Evolutionary conservation across 2,113 vertebrate genomes (phyloP).

Genomic region (Hippocampus abdominalis): DNA sequence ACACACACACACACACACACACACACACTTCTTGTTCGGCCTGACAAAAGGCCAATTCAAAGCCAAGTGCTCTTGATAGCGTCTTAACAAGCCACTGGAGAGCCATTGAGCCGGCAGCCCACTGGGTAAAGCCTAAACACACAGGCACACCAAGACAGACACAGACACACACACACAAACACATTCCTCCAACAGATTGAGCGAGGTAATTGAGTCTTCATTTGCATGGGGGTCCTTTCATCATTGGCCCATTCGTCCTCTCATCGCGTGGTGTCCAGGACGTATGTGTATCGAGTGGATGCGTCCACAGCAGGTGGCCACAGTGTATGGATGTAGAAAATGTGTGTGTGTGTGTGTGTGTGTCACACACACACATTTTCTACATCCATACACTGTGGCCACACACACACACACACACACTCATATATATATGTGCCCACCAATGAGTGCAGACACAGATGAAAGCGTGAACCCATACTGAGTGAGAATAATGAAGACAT

Average conservation of each 20-base stretch:
- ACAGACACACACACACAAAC: conserved; percentile 35
- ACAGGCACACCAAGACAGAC: conserved; percentile 3
- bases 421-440: no score
- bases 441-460: conserved; percentile 36
- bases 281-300: conserved; percentile 36
- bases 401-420: no score
- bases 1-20: conserved; percentile 11
- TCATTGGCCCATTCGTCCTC: conserved; percentile 44
- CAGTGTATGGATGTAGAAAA: conserved; percentile 4
- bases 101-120: conserved; percentile 81
- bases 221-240: conserved; percentile 82
- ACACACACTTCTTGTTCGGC: conserved; percentile 15
- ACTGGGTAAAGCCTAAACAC: conserved; percentile 65
- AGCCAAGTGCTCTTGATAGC: conserved; percentile 92
- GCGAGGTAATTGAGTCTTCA: conserved; percentile 88
- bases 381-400: no score
- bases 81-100: conserved; percentile 96
- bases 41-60: conserved; percentile 92
- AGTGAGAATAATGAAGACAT: conserved; percentile 1
- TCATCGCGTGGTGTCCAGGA: conserved; percentile 28
- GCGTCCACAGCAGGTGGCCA: conserved; percentile 43
- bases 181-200: conserved; percentile 87
- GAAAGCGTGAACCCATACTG: conserved; percentile 38
- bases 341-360: conserved; percentile 2
- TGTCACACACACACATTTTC: not conserved